A percentile compares a stretch with the other conserved stretches of the same genome.
phyloP scores from a whole-genome alignment of 1,140 invertebrate species.

The Rhynchophorus ferrugineus region DNA sequence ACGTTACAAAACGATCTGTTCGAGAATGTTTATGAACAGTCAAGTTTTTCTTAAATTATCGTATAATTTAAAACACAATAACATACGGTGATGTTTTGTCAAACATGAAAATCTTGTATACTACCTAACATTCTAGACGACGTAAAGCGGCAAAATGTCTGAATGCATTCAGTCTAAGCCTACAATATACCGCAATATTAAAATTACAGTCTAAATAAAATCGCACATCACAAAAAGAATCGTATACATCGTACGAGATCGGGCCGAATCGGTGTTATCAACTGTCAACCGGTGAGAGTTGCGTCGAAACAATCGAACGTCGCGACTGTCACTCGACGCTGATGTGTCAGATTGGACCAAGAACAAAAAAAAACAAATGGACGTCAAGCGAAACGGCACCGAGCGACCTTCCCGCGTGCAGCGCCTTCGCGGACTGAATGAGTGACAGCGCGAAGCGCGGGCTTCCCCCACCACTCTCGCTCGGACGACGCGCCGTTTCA shows the following conservation, averaged over 20 bases:
- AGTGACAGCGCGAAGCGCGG: slow-evolving; percentile 39
- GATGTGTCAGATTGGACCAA: slow-evolving; percentile 1
- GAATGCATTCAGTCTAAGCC: too few relatives aligned
- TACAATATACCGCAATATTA: too few relatives aligned
- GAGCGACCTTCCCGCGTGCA: slow-evolving; percentile 33
- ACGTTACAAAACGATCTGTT: too few relatives aligned
- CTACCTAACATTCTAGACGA: neutral
- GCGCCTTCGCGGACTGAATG: slow-evolving; percentile 40
- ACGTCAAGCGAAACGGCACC: slow-evolving; percentile 20
- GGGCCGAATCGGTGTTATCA: slow-evolving; percentile 5
- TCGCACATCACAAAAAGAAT: slow-evolving; percentile 16
- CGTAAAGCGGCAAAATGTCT: too few relatives aligned
- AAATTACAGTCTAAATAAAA: too few relatives aligned
- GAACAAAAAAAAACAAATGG: slow-evolving; percentile 11
- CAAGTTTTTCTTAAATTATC: too few relatives aligned
- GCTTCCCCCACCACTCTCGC: slow-evolving; percentile 33
- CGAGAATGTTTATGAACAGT: too few relatives aligned
- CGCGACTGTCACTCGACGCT: slow-evolving; percentile 22
- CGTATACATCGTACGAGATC: slow-evolving; percentile 25
- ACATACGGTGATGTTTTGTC: neutral
- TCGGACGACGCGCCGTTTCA: slow-evolving; percentile 31
- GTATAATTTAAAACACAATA: neutral
- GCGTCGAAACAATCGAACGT: slow-evolving; percentile 12
- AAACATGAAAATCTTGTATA: neutral
- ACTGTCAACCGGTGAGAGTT: slow-evolving; percentile 15